Percentiles rank a stretch among this genome's conserved stretches.
Conservation (phyloP, 2,113 vertebrate genomes). For the Verasper variegatus region DNA sequence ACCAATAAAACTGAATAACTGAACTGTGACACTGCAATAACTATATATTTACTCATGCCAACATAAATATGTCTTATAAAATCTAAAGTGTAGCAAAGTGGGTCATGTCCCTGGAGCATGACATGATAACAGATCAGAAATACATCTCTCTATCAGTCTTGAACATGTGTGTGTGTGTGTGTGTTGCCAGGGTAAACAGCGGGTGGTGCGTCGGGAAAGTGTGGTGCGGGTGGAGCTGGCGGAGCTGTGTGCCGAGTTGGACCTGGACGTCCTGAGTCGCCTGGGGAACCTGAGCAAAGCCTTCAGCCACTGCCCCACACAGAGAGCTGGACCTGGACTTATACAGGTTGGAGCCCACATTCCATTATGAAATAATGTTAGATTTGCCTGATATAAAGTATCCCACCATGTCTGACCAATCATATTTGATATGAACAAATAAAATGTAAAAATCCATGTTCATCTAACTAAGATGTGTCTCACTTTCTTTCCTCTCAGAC, state of each 20-base stretch:
- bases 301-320: conserved; percentile 74
- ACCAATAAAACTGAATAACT: too few relatives aligned
- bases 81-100: too few relatives aligned
- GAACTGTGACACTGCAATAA: too few relatives aligned
- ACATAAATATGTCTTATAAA: too few relatives aligned
- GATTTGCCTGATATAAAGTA: not conserved
- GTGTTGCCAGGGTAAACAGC: conserved; percentile 75
- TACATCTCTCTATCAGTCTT: not conserved
- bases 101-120: too few relatives aligned
- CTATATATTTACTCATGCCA: too few relatives aligned
- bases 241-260: conserved; percentile 81
- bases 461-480: not conserved
- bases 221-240: conserved; percentile 78
- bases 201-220: conserved; percentile 74
- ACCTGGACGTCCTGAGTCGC: conserved; percentile 82
- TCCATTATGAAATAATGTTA: not conserved
- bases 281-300: conserved; percentile 74
- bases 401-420: not conserved
- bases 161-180: not conserved
- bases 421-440: too few relatives aligned
- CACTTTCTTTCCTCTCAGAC: conserved; percentile 33
- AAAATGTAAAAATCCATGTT: conserved; percentile 11
- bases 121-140: too few relatives aligned
- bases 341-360: conserved; percentile 59
- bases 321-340: conserved; percentile 44